A percentile compares a stretch with the other conserved stretches of the same genome.
Evolutionary conservation across 2,113 vertebrate species (phyloP).

Genomic region (Grammomys dolichurus): DNA sequence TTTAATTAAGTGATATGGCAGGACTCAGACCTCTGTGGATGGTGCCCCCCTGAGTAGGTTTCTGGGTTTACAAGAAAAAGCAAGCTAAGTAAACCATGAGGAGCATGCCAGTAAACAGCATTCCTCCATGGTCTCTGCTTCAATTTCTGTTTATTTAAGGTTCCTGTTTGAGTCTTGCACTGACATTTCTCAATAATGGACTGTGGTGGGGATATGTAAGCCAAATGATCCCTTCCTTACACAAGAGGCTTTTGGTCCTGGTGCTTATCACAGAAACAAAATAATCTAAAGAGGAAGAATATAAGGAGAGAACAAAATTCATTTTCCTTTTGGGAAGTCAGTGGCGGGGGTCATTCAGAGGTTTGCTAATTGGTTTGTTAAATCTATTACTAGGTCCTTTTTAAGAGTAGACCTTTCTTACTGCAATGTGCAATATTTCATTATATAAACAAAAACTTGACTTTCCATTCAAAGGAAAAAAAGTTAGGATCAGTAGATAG

Average conservation of each 20-base stretch:
- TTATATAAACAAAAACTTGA: constrained; percentile 68
- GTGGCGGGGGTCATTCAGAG: constrained; percentile 40
- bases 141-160: background rate
- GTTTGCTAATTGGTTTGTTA: constrained; percentile 77
- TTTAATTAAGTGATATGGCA: background rate
- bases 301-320: constrained; percentile 28
- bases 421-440: constrained; percentile 57
- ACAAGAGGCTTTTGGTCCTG: background rate
- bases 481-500: constrained; percentile 47
- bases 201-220: background rate
- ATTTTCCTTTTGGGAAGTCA: background rate
- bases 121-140: background rate
- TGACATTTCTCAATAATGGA: background rate
- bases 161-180: background rate
- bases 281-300: background rate
- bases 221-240: background rate
- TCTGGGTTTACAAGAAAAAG: background rate
- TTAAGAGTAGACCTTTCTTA: constrained; percentile 67
- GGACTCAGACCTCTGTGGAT: background rate
- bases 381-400: constrained; percentile 65
- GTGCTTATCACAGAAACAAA: background rate
- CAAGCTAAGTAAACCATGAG: background rate
- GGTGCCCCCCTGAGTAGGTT: background rate
- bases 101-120: background rate
- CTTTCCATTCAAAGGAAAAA: constrained; percentile 74